A percentile compares a stretch with the other conserved stretches of the same genome.
These are phyloP conservation scores for Morpho achilles DNA, from an alignment of 2,888 invertebrate genomes.

Conservation along the genomic window DNA sequence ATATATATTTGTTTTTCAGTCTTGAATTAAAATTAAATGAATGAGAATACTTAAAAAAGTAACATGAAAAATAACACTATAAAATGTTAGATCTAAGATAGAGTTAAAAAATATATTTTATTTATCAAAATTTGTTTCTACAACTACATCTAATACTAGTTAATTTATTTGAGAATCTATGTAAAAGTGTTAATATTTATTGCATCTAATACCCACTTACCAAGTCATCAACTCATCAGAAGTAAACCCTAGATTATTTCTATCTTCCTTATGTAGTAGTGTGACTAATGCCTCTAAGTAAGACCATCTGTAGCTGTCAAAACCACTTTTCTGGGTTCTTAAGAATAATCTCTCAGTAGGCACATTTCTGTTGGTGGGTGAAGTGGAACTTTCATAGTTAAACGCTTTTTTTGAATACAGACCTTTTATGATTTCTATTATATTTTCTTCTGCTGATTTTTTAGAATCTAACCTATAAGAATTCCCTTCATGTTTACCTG, in stretches of 20 bases:
- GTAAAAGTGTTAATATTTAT: no score
- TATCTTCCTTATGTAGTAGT: slow-evolving; percentile 83
- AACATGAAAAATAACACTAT: no score
- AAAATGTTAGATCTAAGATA: no score
- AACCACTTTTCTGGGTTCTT: slow-evolving; percentile 81
- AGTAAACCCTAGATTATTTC: slow-evolving; percentile 83
- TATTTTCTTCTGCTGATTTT: slow-evolving; percentile 80
- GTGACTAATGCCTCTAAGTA: slow-evolving; percentile 94
- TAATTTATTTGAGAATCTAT: no score
- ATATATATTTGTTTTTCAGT: no score
- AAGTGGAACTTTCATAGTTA: slow-evolving; percentile 51
- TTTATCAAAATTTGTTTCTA: no score
- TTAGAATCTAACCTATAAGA: slow-evolving; percentile 80
- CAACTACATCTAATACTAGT: no score
- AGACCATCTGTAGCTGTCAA: slow-evolving; percentile 89
- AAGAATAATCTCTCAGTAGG: slow-evolving; percentile 76
- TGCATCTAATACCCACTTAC: slow-evolving; percentile 38
- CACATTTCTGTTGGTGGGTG: slow-evolving; percentile 58
- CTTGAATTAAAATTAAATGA: no score
- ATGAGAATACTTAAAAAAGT: no score
- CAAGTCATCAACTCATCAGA: slow-evolving; percentile 86
- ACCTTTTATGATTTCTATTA: slow-evolving; percentile 81
- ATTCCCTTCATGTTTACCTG: slow-evolving; percentile 81
- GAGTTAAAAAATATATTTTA: no score
- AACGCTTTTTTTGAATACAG: slow-evolving; percentile 71